A percentile compares a stretch with the other conserved stretches of the same genome.
Evolutionary conservation across 2,797 vertebrate species (phyloP).

Genomic region (Apogon hyalosoma): DNA sequence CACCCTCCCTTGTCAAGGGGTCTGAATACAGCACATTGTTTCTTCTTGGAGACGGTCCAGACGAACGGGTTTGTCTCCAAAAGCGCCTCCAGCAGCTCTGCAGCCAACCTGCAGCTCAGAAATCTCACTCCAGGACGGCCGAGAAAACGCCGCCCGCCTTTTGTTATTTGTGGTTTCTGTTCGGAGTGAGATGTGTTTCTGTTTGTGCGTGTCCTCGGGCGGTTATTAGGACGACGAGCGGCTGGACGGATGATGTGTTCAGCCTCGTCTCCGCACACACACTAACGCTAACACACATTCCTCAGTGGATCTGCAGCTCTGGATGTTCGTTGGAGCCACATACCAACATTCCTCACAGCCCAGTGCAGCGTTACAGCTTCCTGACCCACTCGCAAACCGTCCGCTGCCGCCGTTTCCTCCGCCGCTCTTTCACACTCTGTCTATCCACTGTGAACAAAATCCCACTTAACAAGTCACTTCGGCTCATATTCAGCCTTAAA

Average conservation of each 20-base stretch:
- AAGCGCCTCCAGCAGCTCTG: slow-evolving; percentile 71
- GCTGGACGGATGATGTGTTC: slow-evolving; percentile 50
- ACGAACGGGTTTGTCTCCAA: slow-evolving; percentile 63
- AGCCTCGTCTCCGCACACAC: slow-evolving; percentile 29
- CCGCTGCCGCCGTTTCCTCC: slow-evolving; percentile 37
- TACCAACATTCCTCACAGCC: slow-evolving; percentile 74
- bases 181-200: slow-evolving; percentile 32
- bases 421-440: slow-evolving; percentile 32
- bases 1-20: slow-evolving; percentile 68
- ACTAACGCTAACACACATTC: slow-evolving; percentile 62
- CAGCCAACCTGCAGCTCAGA: slow-evolving; percentile 61
- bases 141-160: slow-evolving; percentile 34
- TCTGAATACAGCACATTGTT: slow-evolving; percentile 81
- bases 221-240: slow-evolving; percentile 47
- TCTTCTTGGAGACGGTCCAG: slow-evolving; percentile 73
- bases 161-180: slow-evolving; percentile 41
- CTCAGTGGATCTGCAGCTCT: slow-evolving; percentile 67
- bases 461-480: slow-evolving; percentile 59
- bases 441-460: slow-evolving; percentile 45
- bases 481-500: slow-evolving; percentile 46
- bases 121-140: slow-evolving; percentile 50
- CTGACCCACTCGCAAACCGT: slow-evolving; percentile 52
- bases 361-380: slow-evolving; percentile 64
- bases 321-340: slow-evolving; percentile 65
- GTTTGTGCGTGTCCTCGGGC: slow-evolving; percentile 51